Evolutionary conservation across 2,888 invertebrate genomes (phyloP), one percentile per base, ranked within the genome.

Genomic region (Pseudanteris insignis): DNA sequence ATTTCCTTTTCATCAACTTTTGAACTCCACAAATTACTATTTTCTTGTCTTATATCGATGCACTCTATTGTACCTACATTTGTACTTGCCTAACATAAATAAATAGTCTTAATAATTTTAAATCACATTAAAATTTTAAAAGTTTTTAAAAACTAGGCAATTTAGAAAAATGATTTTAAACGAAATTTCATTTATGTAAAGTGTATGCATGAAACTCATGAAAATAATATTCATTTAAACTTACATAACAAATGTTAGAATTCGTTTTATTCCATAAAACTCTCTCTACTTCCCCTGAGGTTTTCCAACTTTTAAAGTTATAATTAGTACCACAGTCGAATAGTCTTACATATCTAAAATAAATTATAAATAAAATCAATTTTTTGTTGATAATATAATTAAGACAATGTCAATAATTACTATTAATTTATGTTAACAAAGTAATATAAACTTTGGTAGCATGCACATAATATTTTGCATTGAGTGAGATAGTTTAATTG

Each of bases 211-310:
- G n/a, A n/a, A n/a, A n/a, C n/a, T n/a, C n/a, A 21, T 21, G 21
- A 21, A 21, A 21, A 21, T 21, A n/a, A n/a, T n/a, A n/a, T n/a
- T n/a, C n/a, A n/a, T n/a, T n/a, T n/a, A 34, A 58, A 83, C 85
- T 83, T 68, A 89, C 89, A 65, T 92, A 86, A 73, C 92, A 94
- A 69, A 88, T 86, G 81, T 89, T 89, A 0, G 91, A 88, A 73
- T 92, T 86, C 63, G 86, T 85, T 28, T 85, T 84, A 82, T 94
- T 90, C 97, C 97, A 98, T 1, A 86, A 70, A 6, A 93, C 87
- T 67, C 88, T 86, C 79, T 97, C 97, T 14, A 95, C 88, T 83
- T 97, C 96, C 0, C 89, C 89, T 13, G 82, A 82, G 7, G 92
- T 81, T 25, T 82, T 67, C 95, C 96, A 96, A 1, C 43, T 81